Evolutionary conservation across 2,797 vertebrate genomes (phyloP).

Genomic region (Chloroceryle amazona): DNA sequence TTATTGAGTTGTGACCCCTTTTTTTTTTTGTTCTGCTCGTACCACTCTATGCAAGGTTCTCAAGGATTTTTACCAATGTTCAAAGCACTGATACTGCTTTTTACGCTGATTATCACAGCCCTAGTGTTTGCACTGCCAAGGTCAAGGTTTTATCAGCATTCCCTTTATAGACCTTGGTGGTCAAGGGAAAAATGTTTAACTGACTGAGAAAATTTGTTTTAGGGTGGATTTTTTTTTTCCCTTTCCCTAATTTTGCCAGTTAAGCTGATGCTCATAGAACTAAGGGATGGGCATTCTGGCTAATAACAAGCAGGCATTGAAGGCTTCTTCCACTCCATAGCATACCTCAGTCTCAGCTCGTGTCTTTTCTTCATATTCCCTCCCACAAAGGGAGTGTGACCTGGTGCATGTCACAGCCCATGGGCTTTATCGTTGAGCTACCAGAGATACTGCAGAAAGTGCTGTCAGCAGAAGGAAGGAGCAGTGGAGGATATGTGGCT

Average conservation of each 20-base stretch:
- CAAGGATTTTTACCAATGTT: background rate
- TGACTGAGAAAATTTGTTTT: slow-evolving; percentile 65
- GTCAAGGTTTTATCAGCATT: slow-evolving; percentile 68
- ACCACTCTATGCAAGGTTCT: background rate
- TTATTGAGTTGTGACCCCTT: slow-evolving; percentile 1
- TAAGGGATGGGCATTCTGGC: slow-evolving; percentile 41
- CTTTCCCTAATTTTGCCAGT: slow-evolving; percentile 20
- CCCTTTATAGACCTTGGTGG: slow-evolving; percentile 60
- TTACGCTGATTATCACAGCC: slow-evolving; percentile 61
- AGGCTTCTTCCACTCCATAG: background rate
- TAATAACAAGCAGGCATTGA: background rate
- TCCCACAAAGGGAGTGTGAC: background rate
- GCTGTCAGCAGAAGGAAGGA: background rate
- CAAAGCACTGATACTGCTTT: slow-evolving; percentile 1
- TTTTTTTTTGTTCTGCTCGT: background rate
- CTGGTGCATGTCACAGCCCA: accelerated
- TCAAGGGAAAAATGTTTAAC: slow-evolving; percentile 60
- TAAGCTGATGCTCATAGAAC: slow-evolving; percentile 57
- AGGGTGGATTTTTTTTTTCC: background rate
- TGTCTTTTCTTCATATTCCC: background rate
- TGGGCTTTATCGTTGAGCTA: background rate
- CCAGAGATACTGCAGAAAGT: background rate
- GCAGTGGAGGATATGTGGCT: background rate
- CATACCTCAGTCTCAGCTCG: background rate
- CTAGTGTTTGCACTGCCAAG: slow-evolving; percentile 32